Percentiles rank a stretch among this genome's conserved stretches.
Evolutionary conservation across 1,140 invertebrate genomes (phyloP).

Genomic region (Leptinotarsa lineolata): DNA sequence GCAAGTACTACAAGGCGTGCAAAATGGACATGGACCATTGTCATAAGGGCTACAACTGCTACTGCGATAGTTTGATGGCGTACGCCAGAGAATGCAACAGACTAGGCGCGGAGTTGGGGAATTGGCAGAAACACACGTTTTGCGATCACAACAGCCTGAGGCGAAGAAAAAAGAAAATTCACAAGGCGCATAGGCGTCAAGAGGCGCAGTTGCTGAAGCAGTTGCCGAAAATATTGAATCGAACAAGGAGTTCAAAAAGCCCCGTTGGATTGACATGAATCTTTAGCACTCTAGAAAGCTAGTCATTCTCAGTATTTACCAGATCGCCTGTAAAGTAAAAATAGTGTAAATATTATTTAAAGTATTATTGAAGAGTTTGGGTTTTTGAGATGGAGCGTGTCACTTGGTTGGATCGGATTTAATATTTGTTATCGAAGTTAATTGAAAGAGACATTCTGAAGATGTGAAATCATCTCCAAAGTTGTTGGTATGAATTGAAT

Average conservation of each 20-base stretch:
- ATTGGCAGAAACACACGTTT: conserved; percentile 62
- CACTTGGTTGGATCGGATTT: background rate
- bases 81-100: conserved; percentile 85
- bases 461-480: too few relatives aligned
- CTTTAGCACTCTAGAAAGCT: conserved; percentile 28
- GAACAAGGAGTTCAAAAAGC: conserved; percentile 17
- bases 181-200: conserved; percentile 6
- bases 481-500: too few relatives aligned
- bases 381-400: conserved; percentile 2
- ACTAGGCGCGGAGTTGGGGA: conserved; percentile 68
- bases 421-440: too few relatives aligned
- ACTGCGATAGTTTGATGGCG: conserved; percentile 87
- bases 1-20: conserved; percentile 84
- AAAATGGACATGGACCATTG: conserved; percentile 90
- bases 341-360: conserved; percentile 31
- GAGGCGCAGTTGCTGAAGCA: conserved; percentile 7
- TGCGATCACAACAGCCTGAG: conserved; percentile 43
- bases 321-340: conserved; percentile 30
- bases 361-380: conserved; percentile 33
- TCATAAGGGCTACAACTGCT: conserved; percentile 73
- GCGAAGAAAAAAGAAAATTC: background rate
- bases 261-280: conserved; percentile 10
- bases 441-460: too few relatives aligned
- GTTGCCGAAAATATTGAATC: conserved; percentile 15
- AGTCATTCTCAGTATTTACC: conserved; percentile 44